Percentiles rank a stretch among this genome's conserved stretches.
phyloP scores from a whole-genome alignment of 2,113 vertebrate genomes.

The Triplophysa tibetana region DNA sequence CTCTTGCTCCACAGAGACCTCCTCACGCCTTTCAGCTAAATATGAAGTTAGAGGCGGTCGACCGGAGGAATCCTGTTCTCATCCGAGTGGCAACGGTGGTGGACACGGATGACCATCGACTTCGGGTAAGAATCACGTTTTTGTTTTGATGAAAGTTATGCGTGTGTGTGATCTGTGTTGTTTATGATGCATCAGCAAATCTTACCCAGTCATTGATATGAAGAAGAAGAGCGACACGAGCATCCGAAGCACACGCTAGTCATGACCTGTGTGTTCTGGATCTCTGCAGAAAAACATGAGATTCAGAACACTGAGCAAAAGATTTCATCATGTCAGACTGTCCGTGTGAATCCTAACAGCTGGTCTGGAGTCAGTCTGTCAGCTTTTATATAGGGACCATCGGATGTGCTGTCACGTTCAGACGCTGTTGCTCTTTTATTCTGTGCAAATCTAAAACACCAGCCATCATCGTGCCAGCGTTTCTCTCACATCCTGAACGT shows the following conservation, averaged over 20 bases:
- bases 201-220: too few relatives aligned
- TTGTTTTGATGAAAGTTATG: not conserved
- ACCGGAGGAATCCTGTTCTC: conserved; percentile 83
- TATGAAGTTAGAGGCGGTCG: conserved; percentile 83
- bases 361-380: not conserved
- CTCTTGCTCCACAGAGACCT: conserved; percentile 72
- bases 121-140: conserved; percentile 74
- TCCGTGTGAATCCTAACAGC: not conserved
- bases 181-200: too few relatives aligned
- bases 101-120: conserved; percentile 81
- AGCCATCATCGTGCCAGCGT: not conserved
- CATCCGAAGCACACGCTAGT: too few relatives aligned
- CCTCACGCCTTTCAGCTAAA: conserved; percentile 83
- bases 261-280: too few relatives aligned
- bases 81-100: conserved; percentile 81
- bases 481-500: not conserved
- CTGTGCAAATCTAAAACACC: not conserved
- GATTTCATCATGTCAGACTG: not conserved
- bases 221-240: too few relatives aligned
- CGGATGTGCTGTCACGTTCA: conserved; percentile 13
- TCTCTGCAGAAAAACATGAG: too few relatives aligned
- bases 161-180: too few relatives aligned
- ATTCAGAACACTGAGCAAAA: not conserved
- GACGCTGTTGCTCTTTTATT: conserved; percentile 17
- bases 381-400: not conserved